These are phyloP conservation scores for Mobula hypostoma DNA, from an alignment of 2,113 vertebrate species.

Conservation along the genomic window DNA sequence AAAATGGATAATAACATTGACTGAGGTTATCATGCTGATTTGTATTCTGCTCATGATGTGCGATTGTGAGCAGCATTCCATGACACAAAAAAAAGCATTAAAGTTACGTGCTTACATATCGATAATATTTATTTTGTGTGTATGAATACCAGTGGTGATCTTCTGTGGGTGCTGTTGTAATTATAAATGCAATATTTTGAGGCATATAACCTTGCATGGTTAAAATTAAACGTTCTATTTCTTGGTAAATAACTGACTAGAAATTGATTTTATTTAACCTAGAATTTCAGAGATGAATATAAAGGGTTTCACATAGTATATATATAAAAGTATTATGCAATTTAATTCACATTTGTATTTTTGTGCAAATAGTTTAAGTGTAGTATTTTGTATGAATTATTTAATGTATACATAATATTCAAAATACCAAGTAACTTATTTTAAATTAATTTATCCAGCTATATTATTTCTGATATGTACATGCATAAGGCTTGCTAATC, in stretches of 20 bases:
- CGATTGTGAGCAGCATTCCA: not conserved
- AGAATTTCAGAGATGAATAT: not conserved
- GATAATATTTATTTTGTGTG: slow-evolving; percentile 22
- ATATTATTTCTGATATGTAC: not conserved
- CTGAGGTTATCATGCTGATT: not conserved
- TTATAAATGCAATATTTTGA: not conserved
- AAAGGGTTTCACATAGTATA: not conserved
- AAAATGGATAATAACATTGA: not conserved
- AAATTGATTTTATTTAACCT: not conserved
- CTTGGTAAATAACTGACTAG: not conserved
- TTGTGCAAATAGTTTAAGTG: too few species aligned
- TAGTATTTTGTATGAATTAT: not conserved
- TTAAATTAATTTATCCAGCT: not conserved
- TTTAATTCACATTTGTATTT: too few species aligned
- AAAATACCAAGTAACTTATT: not conserved
- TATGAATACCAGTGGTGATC: not conserved
- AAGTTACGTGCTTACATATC: not conserved
- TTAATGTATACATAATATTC: not conserved
- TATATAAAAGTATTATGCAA: not conserved
- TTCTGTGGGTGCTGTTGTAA: not conserved
- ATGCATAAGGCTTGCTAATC: not conserved
- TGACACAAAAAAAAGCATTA: not conserved
- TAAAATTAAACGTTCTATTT: not conserved
- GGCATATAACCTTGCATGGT: not conserved
- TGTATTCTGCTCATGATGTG: not conserved